A percentile compares a stretch with the other conserved stretches of the same genome.
Evolutionary conservation across 2,797 vertebrate genomes (phyloP).

Genomic region (Enteromius viviparus): DNA sequence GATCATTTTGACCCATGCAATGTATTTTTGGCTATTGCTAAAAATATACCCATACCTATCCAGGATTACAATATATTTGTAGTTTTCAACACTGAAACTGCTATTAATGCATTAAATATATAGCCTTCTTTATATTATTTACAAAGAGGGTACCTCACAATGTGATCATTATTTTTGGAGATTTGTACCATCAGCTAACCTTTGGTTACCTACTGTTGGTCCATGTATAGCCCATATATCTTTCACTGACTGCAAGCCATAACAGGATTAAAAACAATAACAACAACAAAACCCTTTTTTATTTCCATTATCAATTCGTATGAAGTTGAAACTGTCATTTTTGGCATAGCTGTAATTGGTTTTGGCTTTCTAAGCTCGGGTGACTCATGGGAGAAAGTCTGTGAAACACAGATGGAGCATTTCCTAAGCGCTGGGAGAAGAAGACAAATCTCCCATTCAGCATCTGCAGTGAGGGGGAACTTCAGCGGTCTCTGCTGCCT

Average conservation of each 20-base stretch:
- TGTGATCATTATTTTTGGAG: neutral
- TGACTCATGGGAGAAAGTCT: slow-evolving; percentile 85
- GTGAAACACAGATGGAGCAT: slow-evolving; percentile 82
- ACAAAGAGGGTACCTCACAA: neutral
- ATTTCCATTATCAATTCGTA: slow-evolving; percentile 74
- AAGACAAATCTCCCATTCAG: slow-evolving; percentile 76
- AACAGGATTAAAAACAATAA: slow-evolving; percentile 39
- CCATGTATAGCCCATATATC: neutral
- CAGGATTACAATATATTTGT: neutral
- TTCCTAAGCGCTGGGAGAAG: slow-evolving; percentile 71
- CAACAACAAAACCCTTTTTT: slow-evolving; percentile 69
- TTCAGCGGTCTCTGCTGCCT: slow-evolving; percentile 59
- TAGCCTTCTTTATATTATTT: neutral
- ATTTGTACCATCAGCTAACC: neutral
- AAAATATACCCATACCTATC: neutral
- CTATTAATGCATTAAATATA: neutral
- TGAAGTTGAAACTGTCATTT: slow-evolving; percentile 83
- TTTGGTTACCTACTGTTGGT: neutral
- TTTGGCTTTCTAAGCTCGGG: slow-evolving; percentile 78
- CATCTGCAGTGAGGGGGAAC: slow-evolving; percentile 56
- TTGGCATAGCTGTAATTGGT: slow-evolving; percentile 85
- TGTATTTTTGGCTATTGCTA: neutral
- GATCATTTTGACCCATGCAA: neutral
- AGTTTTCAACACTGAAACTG: neutral
- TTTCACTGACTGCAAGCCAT: neutral